These are phyloP conservation scores for Semotilus atromaculatus DNA, from an alignment of 2,797 vertebrate genomes.

Conservation along the genomic window DNA sequence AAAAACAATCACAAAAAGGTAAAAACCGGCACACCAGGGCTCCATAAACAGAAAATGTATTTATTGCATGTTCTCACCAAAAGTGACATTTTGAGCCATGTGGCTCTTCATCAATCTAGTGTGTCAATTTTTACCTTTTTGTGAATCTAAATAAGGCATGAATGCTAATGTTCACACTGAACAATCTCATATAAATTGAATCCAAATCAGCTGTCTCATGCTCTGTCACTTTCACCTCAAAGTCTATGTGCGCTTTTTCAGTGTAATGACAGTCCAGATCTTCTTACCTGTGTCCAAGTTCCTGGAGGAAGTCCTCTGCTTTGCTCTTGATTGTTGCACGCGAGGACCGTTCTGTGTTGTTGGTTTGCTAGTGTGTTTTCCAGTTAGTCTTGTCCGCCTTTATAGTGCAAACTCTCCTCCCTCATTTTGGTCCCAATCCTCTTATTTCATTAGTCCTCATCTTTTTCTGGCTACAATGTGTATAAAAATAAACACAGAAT, in stretches of 20 bases:
- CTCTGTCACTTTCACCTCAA: neutral
- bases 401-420: conserved; percentile 52
- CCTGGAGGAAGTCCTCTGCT: neutral
- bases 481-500: conserved; percentile 44
- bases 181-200: neutral
- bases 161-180: neutral
- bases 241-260: neutral
- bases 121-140: neutral
- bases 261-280: neutral
- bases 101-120: neutral
- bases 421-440: conserved; percentile 50
- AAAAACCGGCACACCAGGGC: neutral
- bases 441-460: conserved; percentile 53
- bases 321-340: conserved; percentile 27
- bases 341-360: conserved; percentile 33
- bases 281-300: conserved; percentile 40
- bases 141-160: neutral
- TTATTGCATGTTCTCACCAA: neutral
- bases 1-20: neutral
- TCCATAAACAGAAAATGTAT: neutral
- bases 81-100: neutral
- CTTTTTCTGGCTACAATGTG: conserved; percentile 48
- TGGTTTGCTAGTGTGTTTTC: conserved; percentile 17
- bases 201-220: neutral
- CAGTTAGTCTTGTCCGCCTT: conserved; percentile 43